Base-by-base conservation (phyloP, 2,113 vertebrate species). In the Zosterops hypoxanthus region DNA sequence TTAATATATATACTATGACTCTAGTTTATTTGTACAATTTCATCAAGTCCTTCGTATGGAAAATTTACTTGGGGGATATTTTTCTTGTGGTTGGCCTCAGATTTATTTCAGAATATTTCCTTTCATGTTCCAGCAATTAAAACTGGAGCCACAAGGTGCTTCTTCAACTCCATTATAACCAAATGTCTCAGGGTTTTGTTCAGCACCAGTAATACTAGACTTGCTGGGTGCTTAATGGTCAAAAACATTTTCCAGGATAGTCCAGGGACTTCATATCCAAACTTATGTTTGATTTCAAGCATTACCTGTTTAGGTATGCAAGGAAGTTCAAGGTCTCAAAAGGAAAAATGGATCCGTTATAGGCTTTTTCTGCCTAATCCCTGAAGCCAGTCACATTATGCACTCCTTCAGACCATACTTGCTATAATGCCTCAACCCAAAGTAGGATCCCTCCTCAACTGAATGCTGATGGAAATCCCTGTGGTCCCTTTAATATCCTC, bases 91-190 rank as follows among this genome's bases (percentile, higher is more conserved):
- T 21, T 86, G 41, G 46, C 68, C 26, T 78, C 49, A 55, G 65
- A 75, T 64, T 76, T 50, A 53, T 11, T 68, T 59, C 60, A 84
- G 60, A 44, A 87, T 70, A 84, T 92, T 93, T 92, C 69, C 28
- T 88, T 78, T 56, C 44, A 72, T 31, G n/a, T 88, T 93, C 77
- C n/a, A 75, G 64, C 26, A 41, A 82, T 86, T 86, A 88, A 63
- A 79, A 22, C 44, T 82, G 21, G 46, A 96, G 77, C 73, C 79
- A 57, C 47, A 65, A 55, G 60, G 65, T 88, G 39, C 56, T 91
- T 56, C 85, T 92, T 87, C 42, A 85, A 66, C 82, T 86, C 96
- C 71, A 73, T 97, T 94, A 95, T 72, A 63, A 63, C 57, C 41
- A 55, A 96, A 22, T 12, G 52, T 75, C 66, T 80, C 24, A 50